phyloP scores from a whole-genome alignment of 2,888 invertebrate genomes.

The Priocnemis perturbator region DNA sequence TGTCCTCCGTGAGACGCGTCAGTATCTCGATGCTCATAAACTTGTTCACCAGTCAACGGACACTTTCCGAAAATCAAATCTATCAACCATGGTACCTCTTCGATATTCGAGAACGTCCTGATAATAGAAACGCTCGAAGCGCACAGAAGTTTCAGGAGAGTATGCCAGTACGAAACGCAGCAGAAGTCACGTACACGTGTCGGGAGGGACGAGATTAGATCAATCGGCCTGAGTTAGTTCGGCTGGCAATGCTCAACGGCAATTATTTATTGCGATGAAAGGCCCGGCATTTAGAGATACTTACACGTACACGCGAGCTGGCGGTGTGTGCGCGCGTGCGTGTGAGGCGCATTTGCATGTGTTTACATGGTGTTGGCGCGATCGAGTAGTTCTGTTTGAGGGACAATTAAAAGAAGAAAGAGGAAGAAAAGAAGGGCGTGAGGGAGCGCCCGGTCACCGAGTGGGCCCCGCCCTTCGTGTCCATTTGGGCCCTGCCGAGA shows the following conservation, averaged over 20 bases:
- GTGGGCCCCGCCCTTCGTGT: conserved; percentile 37
- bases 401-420: conserved; percentile 52
- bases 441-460: conserved; percentile 33
- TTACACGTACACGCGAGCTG: background rate
- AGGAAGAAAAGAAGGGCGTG: conserved; percentile 22
- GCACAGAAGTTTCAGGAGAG: too few relatives aligned
- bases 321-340: background rate
- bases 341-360: conserved; percentile 10
- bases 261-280: conserved; percentile 22
- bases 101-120: too few relatives aligned
- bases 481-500: conserved; percentile 23
- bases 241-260: background rate
- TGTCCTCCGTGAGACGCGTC: too few relatives aligned
- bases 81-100: too few relatives aligned
- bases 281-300: background rate
- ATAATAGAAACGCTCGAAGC: too few relatives aligned
- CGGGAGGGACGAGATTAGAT: too few relatives aligned
- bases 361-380: conserved; percentile 50
- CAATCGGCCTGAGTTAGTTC: too few relatives aligned
- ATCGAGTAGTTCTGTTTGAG: conserved; percentile 56
- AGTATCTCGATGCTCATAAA: too few relatives aligned
- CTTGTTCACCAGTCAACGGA: too few relatives aligned
- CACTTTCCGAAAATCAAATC: too few relatives aligned
- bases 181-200: too few relatives aligned
- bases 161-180: too few relatives aligned